These are phyloP conservation scores for Coryphaenoides rupestris DNA, from an alignment of 2,113 vertebrate genomes.

Conservation along the genomic window DNA sequence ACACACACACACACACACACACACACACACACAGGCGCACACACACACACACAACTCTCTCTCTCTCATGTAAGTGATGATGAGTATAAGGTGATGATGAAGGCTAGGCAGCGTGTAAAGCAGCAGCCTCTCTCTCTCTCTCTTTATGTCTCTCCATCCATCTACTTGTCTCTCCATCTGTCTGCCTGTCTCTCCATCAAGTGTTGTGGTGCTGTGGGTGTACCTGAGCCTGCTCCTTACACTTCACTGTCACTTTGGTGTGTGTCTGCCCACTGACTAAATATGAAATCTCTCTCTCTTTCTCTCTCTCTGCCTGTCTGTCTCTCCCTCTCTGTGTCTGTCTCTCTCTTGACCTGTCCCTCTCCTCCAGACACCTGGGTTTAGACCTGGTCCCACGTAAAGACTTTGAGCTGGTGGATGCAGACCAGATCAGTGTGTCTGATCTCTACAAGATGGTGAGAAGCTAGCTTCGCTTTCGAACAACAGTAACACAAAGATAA, in stretches of 20 bases:
- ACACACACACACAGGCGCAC: neutral
- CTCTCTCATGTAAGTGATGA: too few species aligned
- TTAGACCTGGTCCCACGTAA: constrained; percentile 95
- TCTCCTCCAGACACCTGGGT: constrained; percentile 85
- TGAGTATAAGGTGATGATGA: too few species aligned
- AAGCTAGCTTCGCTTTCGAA: neutral
- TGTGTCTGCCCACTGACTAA: neutral
- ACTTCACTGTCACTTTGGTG: neutral
- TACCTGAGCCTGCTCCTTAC: too few species aligned
- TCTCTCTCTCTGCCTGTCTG: constrained; percentile 3
- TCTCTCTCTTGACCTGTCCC: constrained; percentile 1
- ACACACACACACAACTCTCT: neutral
- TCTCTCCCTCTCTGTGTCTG: neutral
- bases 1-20: constrained; percentile 2
- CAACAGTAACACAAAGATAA: too few species aligned
- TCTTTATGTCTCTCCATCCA: neutral
- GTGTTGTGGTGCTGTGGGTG: too few species aligned
- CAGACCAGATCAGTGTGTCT: constrained; percentile 94
- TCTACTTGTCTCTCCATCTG: neutral
- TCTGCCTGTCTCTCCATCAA: neutral
- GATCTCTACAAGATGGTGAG: constrained; percentile 99
- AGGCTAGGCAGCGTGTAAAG: too few species aligned
- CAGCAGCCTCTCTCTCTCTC: neutral
- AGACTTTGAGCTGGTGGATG: constrained; percentile 96
- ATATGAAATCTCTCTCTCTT: constrained; percentile 17